Evolutionary conservation across 2,113 vertebrate species (phyloP).

Genomic region (Ameiurus melas): DNA sequence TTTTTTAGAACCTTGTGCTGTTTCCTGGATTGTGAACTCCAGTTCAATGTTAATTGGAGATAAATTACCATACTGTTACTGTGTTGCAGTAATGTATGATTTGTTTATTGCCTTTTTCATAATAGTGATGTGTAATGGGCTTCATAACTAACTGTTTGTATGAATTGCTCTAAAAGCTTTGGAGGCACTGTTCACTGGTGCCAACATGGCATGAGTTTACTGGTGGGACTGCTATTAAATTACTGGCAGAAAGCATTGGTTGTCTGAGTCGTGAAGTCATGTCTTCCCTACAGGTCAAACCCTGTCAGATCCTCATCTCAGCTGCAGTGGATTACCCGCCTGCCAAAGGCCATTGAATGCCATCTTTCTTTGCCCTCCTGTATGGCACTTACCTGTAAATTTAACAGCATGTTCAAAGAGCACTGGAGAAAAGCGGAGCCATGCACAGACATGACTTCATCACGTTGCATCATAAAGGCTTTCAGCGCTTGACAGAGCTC

Average conservation of each 20-base stretch:
- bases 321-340: conserved; percentile 27
- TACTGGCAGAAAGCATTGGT: conserved; percentile 24
- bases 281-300: conserved; percentile 16
- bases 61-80: neutral
- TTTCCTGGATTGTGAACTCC: neutral
- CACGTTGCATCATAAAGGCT: conserved; percentile 18
- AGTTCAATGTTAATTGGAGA: neutral
- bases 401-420: conserved; percentile 28
- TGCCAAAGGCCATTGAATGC: neutral
- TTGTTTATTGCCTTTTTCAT: neutral
- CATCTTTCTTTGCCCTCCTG: conserved; percentile 17
- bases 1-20: neutral
- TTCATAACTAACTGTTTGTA: neutral
- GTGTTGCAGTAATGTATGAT: neutral
- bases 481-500: neutral
- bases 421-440: neutral
- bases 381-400: conserved; percentile 26
- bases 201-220: conserved; percentile 24
- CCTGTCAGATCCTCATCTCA: conserved; percentile 13
- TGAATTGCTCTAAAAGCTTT: conserved; percentile 36
- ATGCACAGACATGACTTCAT: conserved; percentile 45
- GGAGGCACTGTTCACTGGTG: neutral
- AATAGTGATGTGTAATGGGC: neutral
- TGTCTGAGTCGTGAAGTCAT: conserved; percentile 14
- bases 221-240: conserved; percentile 28